Evolutionary conservation across 2,113 vertebrate genomes (phyloP), one percentile per base, ranked within the genome.

Genomic region (Shinisaurus crocodilurus): DNA sequence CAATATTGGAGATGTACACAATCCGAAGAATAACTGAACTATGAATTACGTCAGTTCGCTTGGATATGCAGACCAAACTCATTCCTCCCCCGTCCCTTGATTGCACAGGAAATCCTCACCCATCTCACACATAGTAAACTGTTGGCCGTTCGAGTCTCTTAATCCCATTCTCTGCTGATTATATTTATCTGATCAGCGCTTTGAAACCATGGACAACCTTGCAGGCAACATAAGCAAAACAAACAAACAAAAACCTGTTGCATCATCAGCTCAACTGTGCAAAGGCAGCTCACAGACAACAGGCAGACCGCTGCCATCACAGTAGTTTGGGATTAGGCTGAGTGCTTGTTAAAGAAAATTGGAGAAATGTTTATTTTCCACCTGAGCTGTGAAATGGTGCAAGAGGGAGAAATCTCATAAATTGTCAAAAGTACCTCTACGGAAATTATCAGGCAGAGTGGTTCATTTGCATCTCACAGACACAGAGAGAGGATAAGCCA

Each of bases 311-410:
- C 63, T 90, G 43, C 25, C 82, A 40, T 79, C 74, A 37, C 82
- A 57, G 63, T 69, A 45, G 29, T n/a, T 32, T 15, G 60, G n/a
- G n/a, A 85, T 57, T 85, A 57, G n/a, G 6, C 32, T 60, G 37
- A 74, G 27, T 4, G 37, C 76, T 86, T 81, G 67, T 90, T 86
- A 90, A 23, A 90, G 65, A 90, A 81, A 80, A 90, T 86, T 86
- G 76, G 74, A 40, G 76, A 63, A 81, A 86, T 86, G 48, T 72
- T 86, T 60, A n/a, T 72, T 86, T 85, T 83, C 48, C 50, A 83
- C 37, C 50, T 75, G 88, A 83, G 50, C 16, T 83, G 50, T 60
- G 40, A 83, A 89, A 89, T 63, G 69, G 40, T 2, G 7, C 69
- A 76, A 63, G 70, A 70, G 16, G 81, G 88, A 43, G 54, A 60